A percentile compares a stretch with the other conserved stretches of the same genome.
Evolutionary conservation across 2,797 vertebrate species (phyloP).

Genomic region (Scolopax rusticola): DNA sequence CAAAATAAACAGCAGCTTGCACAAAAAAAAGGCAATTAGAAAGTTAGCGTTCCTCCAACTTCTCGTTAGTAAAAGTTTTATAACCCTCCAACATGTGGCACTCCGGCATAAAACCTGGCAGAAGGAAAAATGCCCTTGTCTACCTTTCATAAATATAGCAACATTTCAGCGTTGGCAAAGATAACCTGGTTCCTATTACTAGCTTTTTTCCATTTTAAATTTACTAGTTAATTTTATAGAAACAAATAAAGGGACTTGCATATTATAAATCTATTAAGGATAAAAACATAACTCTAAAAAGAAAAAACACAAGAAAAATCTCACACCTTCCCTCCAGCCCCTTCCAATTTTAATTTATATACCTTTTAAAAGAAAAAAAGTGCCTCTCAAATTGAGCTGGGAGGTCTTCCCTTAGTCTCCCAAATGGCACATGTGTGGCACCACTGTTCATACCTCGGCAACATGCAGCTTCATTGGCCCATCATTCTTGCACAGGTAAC

Average conservation of each 20-base stretch:
- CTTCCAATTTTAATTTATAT: conserved; percentile 54
- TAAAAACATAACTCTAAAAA: not conserved
- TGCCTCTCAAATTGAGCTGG: not conserved
- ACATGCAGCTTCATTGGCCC: not conserved
- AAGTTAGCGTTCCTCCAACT: conserved; percentile 37
- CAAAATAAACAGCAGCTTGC: conserved; percentile 34
- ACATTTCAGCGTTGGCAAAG: not conserved
- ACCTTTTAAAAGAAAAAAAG: conserved; percentile 15
- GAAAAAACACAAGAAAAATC: not conserved
- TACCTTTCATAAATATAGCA: not conserved
- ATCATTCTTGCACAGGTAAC: not conserved
- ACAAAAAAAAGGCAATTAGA: conserved; percentile 8
- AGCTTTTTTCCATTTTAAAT: conserved; percentile 57
- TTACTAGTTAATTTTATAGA: conserved; percentile 71
- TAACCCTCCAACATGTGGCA: conserved; percentile 63
- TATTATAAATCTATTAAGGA: conserved; percentile 66
- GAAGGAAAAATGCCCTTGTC: conserved; percentile 5
- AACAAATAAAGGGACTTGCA: conserved; percentile 57
- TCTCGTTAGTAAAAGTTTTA: conserved; percentile 64
- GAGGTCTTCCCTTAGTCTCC: not conserved
- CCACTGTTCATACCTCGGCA: fast-evolving
- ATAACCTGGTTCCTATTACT: conserved; percentile 51
- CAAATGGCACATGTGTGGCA: not conserved
- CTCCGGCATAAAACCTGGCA: conserved; percentile 23
- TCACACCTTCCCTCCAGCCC: conserved; percentile 40